Percentiles rank a stretch among this genome's conserved stretches.
These are phyloP conservation scores for Myotis brandtii DNA, from an alignment of 2,113 vertebrate species.

Conservation along the genomic window DNA sequence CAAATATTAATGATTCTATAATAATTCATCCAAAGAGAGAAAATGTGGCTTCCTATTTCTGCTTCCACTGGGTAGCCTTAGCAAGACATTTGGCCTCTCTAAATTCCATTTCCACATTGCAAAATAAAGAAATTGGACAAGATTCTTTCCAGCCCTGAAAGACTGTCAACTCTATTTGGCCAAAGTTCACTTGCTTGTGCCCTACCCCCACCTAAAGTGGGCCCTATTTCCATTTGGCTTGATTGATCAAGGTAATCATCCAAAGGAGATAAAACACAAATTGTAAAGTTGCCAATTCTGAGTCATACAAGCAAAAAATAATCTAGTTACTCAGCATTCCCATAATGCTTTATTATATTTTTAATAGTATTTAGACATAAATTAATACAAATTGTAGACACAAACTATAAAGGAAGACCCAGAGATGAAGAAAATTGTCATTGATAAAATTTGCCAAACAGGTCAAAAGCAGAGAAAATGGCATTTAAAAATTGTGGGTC, in stretches of 20 bases:
- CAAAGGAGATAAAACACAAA: conserved; percentile 57
- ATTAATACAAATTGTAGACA: neutral
- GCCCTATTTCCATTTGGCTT: neutral
- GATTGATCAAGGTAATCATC: neutral
- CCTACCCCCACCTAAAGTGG: neutral
- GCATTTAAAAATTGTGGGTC: neutral
- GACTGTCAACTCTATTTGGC: neutral
- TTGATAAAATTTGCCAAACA: neutral
- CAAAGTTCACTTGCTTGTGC: neutral
- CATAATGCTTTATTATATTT: conserved; percentile 2
- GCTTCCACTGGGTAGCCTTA: neutral
- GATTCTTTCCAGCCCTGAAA: neutral
- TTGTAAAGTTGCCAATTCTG: conserved; percentile 46
- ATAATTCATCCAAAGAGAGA: neutral
- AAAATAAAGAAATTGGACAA: conserved; percentile 36
- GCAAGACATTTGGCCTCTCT: neutral
- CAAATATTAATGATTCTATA: neutral
- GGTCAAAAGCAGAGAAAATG: neutral
- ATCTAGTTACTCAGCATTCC: conserved; percentile 33
- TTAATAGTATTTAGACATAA: neutral
- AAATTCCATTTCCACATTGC: neutral
- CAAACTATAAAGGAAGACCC: neutral
- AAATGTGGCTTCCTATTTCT: neutral
- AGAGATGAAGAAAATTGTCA: neutral
- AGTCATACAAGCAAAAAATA: conserved; percentile 55